These are phyloP conservation scores for Cyanoramphus novaezelandiae DNA, from an alignment of 2,113 vertebrate species.

Conservation along the genomic window DNA sequence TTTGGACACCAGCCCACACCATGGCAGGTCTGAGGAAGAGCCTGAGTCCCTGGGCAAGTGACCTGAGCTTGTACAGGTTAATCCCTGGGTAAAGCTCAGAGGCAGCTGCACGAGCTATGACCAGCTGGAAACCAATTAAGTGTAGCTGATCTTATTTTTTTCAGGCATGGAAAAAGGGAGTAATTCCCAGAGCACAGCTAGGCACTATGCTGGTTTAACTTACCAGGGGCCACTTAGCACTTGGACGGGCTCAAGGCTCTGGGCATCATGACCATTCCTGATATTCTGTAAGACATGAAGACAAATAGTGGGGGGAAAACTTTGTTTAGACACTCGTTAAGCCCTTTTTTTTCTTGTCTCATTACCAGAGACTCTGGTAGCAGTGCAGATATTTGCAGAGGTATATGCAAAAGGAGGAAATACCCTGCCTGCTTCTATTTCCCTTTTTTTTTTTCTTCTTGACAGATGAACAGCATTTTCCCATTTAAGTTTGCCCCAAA, in stretches of 20 bases:
- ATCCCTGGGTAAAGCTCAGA: neutral
- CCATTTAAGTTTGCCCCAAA: neutral
- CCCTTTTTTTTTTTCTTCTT: neutral
- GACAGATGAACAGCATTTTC: neutral
- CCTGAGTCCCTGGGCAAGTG: neutral
- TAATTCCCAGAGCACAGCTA: neutral
- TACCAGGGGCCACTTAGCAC: neutral
- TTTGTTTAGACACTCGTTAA: neutral
- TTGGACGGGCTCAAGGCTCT: neutral
- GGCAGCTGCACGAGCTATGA: neutral
- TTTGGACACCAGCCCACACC: neutral
- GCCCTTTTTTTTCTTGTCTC: neutral
- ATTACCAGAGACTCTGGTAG: neutral
- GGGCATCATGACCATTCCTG: neutral
- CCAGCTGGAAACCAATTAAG: conserved; percentile 45
- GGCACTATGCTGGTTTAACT: neutral
- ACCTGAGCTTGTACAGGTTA: conserved; percentile 9
- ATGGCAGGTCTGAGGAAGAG: neutral
- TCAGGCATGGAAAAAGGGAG: neutral
- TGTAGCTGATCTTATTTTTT: conserved; percentile 16
- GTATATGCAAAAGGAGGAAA: neutral
- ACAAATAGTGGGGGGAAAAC: accelerated
- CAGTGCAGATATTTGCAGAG: neutral
- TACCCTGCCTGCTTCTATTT: neutral
- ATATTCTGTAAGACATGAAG: neutral